A percentile compares a stretch with the other conserved stretches of the same genome.
These are phyloP conservation scores for Ferdinandea cuprea DNA, from an alignment of 2,888 invertebrate genomes.

Conservation along the genomic window DNA sequence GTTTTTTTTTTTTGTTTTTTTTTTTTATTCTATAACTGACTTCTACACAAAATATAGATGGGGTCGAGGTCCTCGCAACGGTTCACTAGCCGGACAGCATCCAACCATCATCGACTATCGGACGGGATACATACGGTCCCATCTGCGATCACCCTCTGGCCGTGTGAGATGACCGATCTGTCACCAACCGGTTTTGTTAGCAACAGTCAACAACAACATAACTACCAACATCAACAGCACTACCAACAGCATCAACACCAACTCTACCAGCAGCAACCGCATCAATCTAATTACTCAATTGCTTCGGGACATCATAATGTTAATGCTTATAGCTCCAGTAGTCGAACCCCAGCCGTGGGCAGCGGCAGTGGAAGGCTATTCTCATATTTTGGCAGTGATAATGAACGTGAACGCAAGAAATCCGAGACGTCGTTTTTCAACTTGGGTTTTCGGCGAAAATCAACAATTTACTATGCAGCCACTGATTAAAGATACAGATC, in stretches of 20 bases:
- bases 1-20: conserved; percentile 53
- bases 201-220: conserved; percentile 76
- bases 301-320: conserved; percentile 76
- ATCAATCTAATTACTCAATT: conserved; percentile 75
- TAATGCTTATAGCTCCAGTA: conserved; percentile 69
- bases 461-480: conserved; percentile 82
- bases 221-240: conserved; percentile 77
- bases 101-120: conserved; percentile 83
- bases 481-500: conserved; percentile 78
- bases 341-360: conserved; percentile 77
- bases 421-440: conserved; percentile 83
- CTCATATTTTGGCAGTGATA: conserved; percentile 82
- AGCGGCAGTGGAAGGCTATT: conserved; percentile 80
- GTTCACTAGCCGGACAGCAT: conserved; percentile 83
- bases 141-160: conserved; percentile 95
- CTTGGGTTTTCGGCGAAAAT: conserved; percentile 82
- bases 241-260: conserved; percentile 76
- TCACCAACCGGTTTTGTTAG: conserved; percentile 82
- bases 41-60: conserved; percentile 85
- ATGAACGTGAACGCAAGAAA: conserved; percentile 81
- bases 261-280: conserved; percentile 66
- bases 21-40: conserved; percentile 40
- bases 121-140: conserved; percentile 92
- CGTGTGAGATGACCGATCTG: conserved; percentile 93
- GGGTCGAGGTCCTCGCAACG: conserved; percentile 88